Evolutionary conservation across 92 coral and sea anemone species (phyloP).

Genomic region (Chrysogorgia sp.): DNA sequence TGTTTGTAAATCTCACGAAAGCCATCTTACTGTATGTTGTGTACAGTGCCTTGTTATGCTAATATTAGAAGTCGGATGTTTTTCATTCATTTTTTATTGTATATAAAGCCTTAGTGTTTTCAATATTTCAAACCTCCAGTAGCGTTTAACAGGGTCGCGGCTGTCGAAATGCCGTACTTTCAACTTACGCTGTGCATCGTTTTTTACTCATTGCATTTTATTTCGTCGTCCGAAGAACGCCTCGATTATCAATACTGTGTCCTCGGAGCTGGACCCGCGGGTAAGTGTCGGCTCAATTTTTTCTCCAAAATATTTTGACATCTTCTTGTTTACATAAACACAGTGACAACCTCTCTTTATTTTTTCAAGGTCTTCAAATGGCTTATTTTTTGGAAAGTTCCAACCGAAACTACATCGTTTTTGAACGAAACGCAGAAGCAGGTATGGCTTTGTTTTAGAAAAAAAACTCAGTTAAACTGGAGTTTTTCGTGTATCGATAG

Average conservation of each 20-base stretch:
- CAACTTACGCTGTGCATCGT: background rate
- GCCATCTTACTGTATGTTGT: too few relatives aligned
- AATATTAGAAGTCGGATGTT: background rate
- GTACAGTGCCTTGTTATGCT: constrained; percentile 38
- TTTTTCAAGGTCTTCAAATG: constrained; percentile 78
- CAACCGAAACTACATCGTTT: constrained; percentile 77
- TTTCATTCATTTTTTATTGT: background rate
- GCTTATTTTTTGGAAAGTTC: constrained; percentile 85
- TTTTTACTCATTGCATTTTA: background rate
- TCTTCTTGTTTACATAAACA: background rate
- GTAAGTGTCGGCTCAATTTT: constrained; percentile 13
- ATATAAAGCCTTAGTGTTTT: background rate
- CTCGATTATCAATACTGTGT: constrained; percentile 51
- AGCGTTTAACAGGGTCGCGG: background rate
- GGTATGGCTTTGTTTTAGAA: constrained; percentile 52
- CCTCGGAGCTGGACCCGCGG: constrained; percentile 68
- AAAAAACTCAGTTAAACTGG: background rate
- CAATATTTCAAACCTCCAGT: background rate
- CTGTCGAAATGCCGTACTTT: background rate
- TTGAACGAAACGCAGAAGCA: constrained; percentile 72
- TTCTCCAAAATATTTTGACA: background rate
- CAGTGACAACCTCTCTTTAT: background rate
- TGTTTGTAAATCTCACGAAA: too few relatives aligned
- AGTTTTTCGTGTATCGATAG: too few relatives aligned
- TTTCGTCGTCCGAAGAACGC: background rate